A percentile compares a stretch with the other conserved stretches of the same genome.
phyloP scores from a whole-genome alignment of 2,113 vertebrate genomes.

The Saccopteryx leptura region DNA sequence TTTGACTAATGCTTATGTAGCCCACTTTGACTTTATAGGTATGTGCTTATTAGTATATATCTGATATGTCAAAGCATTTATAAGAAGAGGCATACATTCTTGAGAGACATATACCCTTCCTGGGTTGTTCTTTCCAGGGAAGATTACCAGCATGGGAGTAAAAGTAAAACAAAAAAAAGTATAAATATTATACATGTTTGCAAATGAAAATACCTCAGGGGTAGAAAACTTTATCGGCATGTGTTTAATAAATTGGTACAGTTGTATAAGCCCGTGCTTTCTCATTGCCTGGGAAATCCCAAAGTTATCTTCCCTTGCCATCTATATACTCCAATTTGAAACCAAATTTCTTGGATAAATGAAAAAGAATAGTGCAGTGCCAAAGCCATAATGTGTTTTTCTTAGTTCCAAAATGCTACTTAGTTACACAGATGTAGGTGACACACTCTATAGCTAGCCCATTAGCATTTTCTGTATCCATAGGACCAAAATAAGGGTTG shows the following conservation, averaged over 20 bases:
- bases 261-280: not conserved
- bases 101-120: not conserved
- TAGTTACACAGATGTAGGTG: not conserved
- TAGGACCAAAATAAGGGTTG: constrained; percentile 57
- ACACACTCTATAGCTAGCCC: not conserved
- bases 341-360: not conserved
- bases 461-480: constrained; percentile 46
- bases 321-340: not conserved
- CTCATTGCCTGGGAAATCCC: not conserved
- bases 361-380: not conserved
- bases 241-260: not conserved
- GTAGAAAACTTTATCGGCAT: not conserved
- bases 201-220: not conserved
- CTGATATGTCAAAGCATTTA: constrained; percentile 9
- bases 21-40: not conserved
- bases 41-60: not conserved
- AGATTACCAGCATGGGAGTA: not conserved
- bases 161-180: not conserved
- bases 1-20: constrained; percentile 15
- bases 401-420: constrained; percentile 20
- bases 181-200: not conserved
- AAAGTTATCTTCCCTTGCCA: not conserved
- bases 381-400: not conserved
- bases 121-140: not conserved
- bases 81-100: constrained; percentile 14